Percentiles rank a stretch among this genome's conserved stretches.
Evolutionary conservation across 2,888 invertebrate genomes (phyloP).

Genomic region (Agonum fuliginosum): DNA sequence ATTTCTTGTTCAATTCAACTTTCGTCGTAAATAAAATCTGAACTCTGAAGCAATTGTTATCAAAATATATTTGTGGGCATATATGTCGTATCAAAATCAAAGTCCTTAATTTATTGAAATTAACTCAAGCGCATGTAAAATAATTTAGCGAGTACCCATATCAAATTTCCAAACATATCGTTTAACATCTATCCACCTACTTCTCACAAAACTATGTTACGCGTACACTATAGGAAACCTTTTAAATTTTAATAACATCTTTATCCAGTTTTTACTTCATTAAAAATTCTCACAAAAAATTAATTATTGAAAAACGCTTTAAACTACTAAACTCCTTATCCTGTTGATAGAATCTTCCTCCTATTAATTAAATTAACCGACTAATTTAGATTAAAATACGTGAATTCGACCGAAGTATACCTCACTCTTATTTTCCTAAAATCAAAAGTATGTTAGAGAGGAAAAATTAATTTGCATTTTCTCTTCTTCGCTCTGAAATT

Average conservation of each 20-base stretch:
- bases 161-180: neutral
- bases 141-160: neutral
- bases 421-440: constrained; percentile 14
- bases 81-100: neutral
- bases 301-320: constrained; percentile 22
- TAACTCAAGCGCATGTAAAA: constrained; percentile 15
- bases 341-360: neutral
- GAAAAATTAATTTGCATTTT: constrained; percentile 9
- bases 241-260: neutral
- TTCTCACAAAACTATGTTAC: constrained; percentile 35
- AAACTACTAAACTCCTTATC: neutral
- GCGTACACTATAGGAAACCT: neutral
- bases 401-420: neutral
- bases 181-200: constrained; percentile 22
- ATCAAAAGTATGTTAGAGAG: constrained; percentile 14
- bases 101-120: neutral
- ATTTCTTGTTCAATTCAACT: too few relatives aligned
- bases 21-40: too few relatives aligned
- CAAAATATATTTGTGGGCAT: too few relatives aligned
- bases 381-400: neutral
- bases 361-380: neutral
- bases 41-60: too few relatives aligned
- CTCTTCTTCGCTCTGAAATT: neutral
- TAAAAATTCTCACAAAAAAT: neutral
- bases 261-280: neutral